Conservation (phyloP, 2,888 invertebrate genomes). For the Crematogaster levior region DNA sequence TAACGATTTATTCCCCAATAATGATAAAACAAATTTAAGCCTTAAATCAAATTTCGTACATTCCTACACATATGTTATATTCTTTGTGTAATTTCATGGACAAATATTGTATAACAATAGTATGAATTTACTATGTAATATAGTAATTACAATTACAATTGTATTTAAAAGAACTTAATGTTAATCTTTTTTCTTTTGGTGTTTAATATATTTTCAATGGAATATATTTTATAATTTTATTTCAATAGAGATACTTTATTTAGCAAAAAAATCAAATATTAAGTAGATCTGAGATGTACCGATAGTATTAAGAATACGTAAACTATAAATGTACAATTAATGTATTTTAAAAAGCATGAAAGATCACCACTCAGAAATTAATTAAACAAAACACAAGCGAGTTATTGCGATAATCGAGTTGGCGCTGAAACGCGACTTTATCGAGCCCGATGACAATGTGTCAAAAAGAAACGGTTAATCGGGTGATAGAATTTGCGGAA, state of each 20-base stretch:
- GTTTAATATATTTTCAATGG: background rate
- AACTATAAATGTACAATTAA: background rate
- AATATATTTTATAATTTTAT: background rate
- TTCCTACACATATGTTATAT: constrained; percentile 2
- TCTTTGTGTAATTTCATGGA: background rate
- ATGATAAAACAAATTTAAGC: background rate
- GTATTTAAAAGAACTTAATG: background rate
- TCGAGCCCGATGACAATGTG: background rate
- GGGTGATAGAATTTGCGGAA: background rate
- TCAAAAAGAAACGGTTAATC: background rate
- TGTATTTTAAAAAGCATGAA: background rate
- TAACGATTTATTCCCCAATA: constrained; percentile 51
- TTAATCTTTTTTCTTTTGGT: background rate
- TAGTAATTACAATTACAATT: background rate
- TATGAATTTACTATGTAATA: background rate
- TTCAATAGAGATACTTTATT: background rate
- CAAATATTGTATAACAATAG: too few relatives aligned
- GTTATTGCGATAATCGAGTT: constrained; percentile 18
- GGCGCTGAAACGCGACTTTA: background rate
- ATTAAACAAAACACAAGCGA: background rate
- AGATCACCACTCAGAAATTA: background rate
- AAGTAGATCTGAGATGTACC: background rate
- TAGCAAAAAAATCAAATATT: background rate
- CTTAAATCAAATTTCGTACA: background rate
- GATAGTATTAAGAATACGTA: background rate